Percentiles rank a stretch among this genome's conserved stretches.
Conservation (phyloP, 2,888 invertebrate species). For the Tryphoninae sp. region DNA sequence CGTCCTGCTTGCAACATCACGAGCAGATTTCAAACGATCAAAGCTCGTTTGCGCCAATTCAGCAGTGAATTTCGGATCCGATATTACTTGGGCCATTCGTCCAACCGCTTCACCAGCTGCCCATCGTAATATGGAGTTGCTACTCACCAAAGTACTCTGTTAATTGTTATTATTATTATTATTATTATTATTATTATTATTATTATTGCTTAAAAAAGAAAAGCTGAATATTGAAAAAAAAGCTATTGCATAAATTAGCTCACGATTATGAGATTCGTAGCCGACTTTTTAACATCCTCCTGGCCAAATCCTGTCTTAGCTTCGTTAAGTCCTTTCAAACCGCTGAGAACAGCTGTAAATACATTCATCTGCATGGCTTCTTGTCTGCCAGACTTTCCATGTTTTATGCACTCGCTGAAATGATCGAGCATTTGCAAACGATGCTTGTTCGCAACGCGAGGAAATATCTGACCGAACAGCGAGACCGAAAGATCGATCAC, state of each 20-base stretch:
- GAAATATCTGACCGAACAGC: constrained; percentile 96
- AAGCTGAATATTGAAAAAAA: neutral
- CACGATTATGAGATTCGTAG: constrained; percentile 90
- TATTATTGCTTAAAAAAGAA: neutral
- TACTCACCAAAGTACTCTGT: constrained; percentile 88
- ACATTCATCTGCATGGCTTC: constrained; percentile 98
- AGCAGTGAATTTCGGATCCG: constrained; percentile 93
- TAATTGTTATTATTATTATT: constrained; percentile 59
- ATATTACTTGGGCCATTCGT: constrained; percentile 94
- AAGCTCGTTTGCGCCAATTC: constrained; percentile 95
- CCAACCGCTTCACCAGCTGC: constrained; percentile 98
- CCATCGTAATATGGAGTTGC: constrained; percentile 92
- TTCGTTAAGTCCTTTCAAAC: constrained; percentile 93
- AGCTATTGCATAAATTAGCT: constrained; percentile 61
- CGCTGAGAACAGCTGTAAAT: constrained; percentile 95
- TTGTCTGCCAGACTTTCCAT: constrained; percentile 95
- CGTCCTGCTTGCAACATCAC: constrained; percentile 93
- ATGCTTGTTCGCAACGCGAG: constrained; percentile 97
- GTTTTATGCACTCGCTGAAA: constrained; percentile 96
- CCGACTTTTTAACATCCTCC: constrained; percentile 94
- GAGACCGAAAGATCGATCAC: constrained; percentile 97
- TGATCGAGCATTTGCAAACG: constrained; percentile 98
- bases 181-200: constrained; percentile 9
- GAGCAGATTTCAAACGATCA: constrained; percentile 91
- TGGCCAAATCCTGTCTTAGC: constrained; percentile 93